A percentile compares a stretch with the other conserved stretches of the same genome.
Evolutionary conservation across 2,113 vertebrate species (phyloP).

Genomic region (Tetrax tetrax): DNA sequence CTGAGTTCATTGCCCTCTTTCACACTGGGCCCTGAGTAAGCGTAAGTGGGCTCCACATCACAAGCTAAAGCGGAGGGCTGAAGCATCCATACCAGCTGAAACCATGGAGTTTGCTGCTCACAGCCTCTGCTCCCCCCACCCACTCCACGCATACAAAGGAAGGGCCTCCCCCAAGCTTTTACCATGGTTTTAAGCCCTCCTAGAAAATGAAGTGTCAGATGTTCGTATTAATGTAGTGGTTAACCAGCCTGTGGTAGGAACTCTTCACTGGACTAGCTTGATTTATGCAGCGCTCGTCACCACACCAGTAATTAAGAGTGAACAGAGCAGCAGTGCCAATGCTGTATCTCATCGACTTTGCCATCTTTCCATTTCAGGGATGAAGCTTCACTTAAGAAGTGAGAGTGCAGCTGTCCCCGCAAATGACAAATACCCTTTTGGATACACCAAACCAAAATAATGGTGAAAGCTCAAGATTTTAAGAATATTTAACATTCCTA

Average conservation of each 20-base stretch:
- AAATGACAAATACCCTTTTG: background rate
- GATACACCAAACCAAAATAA: background rate
- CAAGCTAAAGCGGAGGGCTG: rapidly evolving
- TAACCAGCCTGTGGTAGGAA: background rate
- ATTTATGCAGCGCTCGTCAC: background rate
- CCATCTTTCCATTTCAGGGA: background rate
- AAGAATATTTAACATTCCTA: background rate
- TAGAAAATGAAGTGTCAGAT: background rate
- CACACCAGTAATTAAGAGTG: background rate
- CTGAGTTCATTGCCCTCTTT: background rate
- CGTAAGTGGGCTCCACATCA: background rate
- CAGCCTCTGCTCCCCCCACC: background rate
- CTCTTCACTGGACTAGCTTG: background rate
- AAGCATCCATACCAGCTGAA: background rate
- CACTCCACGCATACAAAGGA: rapidly evolving
- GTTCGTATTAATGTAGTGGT: background rate
- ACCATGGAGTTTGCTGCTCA: background rate
- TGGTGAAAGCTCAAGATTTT: background rate
- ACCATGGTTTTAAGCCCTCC: background rate
- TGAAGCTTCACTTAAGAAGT: background rate
- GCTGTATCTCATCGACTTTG: background rate
- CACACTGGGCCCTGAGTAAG: background rate
- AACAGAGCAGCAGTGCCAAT: background rate
- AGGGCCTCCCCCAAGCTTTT: background rate
- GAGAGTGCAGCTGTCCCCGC: background rate